Evolutionary conservation across 2,113 vertebrate genomes (phyloP), one percentile per base, ranked within the genome.

Genomic region (Tautogolabrus adspersus): DNA sequence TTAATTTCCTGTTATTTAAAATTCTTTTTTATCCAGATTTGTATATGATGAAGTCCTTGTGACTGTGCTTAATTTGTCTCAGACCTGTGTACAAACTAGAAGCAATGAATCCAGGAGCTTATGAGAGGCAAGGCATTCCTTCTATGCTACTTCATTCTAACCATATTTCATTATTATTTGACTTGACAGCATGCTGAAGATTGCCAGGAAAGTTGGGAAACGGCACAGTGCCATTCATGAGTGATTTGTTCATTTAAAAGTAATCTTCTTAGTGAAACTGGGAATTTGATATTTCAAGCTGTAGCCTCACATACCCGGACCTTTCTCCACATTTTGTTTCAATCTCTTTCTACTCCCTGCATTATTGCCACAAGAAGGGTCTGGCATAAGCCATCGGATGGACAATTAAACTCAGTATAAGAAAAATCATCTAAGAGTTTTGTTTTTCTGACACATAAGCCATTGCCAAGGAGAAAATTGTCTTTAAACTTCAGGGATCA

Each of bases 181-280:
- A 82, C 76, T 78, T 82, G 87, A 89, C 85, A 49, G 47, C 18
- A 79, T 49, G 58, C 37, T 18, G 38, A 46, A 87, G 75, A 76
- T 74, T 73, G 80, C 79, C 80, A 89, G 80, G 80, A 84, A 85
- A 87, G 81, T 88, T 84, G 54, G 66, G 72, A 73, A 86, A 82
- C 54, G 61, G 81, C 63, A 54, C 64, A 57, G 40, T 84, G 82
- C 51, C 81, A 80, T 61, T 84, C 68, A 75, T 72, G 68, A 83
- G 22, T 51, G 77, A 87, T 87, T 85, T 81, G 67, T 82, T 90
- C 73, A 84, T 84, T 86, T 87, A 72, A 85, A 85, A 85, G 51
- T 79, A 83, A 86, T 90, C 71, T 82, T 81, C 84, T 76, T 69
- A 52, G 55, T 19, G 16, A 82, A 79, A 84, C 49, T 38, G 51